A percentile compares a stretch with the other conserved stretches of the same genome.
phyloP scores from a whole-genome alignment of 2,888 invertebrate species.

The Euclidia mi region DNA sequence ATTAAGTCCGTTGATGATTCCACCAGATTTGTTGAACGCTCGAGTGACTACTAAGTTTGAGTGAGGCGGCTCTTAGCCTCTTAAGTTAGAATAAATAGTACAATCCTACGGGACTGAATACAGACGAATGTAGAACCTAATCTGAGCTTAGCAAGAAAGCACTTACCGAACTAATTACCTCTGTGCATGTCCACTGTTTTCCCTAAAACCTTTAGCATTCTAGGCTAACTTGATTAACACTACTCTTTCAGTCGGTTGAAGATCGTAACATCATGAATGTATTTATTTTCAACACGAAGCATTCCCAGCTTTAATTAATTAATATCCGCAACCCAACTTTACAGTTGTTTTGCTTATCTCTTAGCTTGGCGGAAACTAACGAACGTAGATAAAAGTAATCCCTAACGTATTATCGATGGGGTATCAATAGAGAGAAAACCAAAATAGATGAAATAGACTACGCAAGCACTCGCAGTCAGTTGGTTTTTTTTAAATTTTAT shows the following conservation, averaged over 20 bases:
- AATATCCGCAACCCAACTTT: too few species aligned
- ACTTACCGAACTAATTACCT: slow-evolving; percentile 12
- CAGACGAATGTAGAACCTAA: slow-evolving; percentile 9
- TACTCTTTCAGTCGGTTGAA: background rate
- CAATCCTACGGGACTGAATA: slow-evolving; percentile 8
- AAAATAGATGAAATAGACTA: too few species aligned
- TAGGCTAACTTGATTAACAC: background rate
- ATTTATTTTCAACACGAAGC: too few species aligned
- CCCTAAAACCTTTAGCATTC: background rate
- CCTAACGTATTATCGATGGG: too few species aligned
- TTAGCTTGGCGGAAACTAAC: too few species aligned
- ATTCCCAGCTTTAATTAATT: too few species aligned
- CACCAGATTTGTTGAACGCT: slow-evolving; percentile 3
- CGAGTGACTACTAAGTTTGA: slow-evolving; percentile 6
- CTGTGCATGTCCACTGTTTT: background rate
- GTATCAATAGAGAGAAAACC: too few species aligned
- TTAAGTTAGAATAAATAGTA: slow-evolving; percentile 1
- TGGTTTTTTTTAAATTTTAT: too few species aligned
- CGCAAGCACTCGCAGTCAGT: too few species aligned
- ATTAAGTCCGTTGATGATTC: slow-evolving; percentile 29
- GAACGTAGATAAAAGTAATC: too few species aligned
- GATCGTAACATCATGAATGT: too few species aligned
- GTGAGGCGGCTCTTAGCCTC: background rate
- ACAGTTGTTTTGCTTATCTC: too few species aligned
- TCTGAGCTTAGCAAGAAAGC: slow-evolving; percentile 9